Evolutionary conservation across 2,888 invertebrate genomes (phyloP).

Genomic region (Sesamia inferens): DNA sequence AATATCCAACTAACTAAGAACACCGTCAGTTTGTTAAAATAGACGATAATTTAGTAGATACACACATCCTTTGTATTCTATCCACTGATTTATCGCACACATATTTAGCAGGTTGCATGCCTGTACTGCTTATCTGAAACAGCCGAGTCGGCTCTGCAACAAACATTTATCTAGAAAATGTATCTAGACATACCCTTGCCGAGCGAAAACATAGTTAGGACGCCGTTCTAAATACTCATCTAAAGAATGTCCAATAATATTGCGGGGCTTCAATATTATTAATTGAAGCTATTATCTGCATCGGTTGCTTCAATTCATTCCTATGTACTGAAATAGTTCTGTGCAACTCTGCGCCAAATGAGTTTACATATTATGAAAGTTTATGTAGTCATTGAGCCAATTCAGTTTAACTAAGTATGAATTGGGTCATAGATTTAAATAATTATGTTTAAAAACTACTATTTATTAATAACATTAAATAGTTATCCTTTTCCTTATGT

Average conservation of each 20-base stretch:
- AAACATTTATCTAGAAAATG: conserved; percentile 75
- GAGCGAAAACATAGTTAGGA: conserved; percentile 60
- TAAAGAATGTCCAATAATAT: conserved; percentile 62
- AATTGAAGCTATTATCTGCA: conserved; percentile 51
- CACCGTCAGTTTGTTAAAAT: conserved; percentile 54
- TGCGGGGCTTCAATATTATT: conserved; percentile 49
- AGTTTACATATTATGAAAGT: background rate
- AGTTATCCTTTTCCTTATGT: conserved; percentile 7
- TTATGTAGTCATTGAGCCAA: conserved; percentile 1
- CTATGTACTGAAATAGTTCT: conserved; percentile 19
- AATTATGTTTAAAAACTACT: background rate
- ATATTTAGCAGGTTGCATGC: conserved; percentile 76
- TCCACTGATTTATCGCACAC: conserved; percentile 75
- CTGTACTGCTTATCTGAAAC: conserved; percentile 72
- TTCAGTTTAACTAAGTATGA: conserved; percentile 8
- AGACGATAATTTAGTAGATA: conserved; percentile 59
- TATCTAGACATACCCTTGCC: conserved; percentile 73
- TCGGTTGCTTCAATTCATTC: conserved; percentile 34
- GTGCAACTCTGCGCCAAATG: conserved; percentile 14
- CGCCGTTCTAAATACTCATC: conserved; percentile 58
- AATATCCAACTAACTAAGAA: conserved; percentile 47
- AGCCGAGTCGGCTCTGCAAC: conserved; percentile 67
- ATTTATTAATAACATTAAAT: background rate
- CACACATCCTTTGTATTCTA: conserved; percentile 66
- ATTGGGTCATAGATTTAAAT: background rate